Evolutionary conservation across 2,113 vertebrate genomes (phyloP).

Genomic region (Larimichthys crocea): DNA sequence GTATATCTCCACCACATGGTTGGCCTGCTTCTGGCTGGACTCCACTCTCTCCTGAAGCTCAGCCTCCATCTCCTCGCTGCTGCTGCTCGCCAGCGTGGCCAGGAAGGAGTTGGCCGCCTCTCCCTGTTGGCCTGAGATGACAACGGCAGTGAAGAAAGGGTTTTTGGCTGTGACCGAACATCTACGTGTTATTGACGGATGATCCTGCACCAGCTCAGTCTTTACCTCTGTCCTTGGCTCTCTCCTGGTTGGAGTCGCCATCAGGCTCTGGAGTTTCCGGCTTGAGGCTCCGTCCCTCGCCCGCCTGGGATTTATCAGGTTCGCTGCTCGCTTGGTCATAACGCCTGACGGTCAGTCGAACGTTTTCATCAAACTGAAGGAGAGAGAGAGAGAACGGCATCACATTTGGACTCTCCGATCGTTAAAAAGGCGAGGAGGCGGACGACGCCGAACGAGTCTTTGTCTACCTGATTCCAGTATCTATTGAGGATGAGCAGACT

Average conservation of each 20-base stretch:
- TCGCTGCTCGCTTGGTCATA: slow-evolving; percentile 88
- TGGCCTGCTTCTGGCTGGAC: slow-evolving; percentile 90
- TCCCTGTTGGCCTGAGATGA: slow-evolving; percentile 83
- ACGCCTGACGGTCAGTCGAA: slow-evolving; percentile 89
- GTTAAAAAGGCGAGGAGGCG: not conserved
- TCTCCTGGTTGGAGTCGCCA: slow-evolving; percentile 95
- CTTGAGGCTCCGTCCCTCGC: slow-evolving; percentile 85
- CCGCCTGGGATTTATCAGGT: slow-evolving; percentile 87
- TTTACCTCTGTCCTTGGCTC: slow-evolving; percentile 85
- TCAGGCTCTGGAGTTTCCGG: slow-evolving; percentile 92
- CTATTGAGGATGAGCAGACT: slow-evolving; percentile 95
- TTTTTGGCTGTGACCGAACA: not conserved
- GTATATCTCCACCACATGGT: slow-evolving; percentile 90
- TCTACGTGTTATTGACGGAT: not conserved
- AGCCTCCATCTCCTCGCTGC: slow-evolving; percentile 96
- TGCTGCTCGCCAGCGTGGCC: slow-evolving; percentile 95
- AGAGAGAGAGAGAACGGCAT: not conserved
- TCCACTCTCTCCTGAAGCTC: slow-evolving; percentile 94
- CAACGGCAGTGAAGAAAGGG: not conserved
- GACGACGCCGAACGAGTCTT: not conserved
- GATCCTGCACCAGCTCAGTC: not conserved
- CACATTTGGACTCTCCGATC: not conserved
- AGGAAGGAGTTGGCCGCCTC: slow-evolving; percentile 93
- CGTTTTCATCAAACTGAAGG: slow-evolving; percentile 94
- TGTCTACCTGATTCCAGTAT: slow-evolving; percentile 95